phyloP scores from a whole-genome alignment of 2,797 vertebrate genomes.

The Numenius phaeopus region DNA sequence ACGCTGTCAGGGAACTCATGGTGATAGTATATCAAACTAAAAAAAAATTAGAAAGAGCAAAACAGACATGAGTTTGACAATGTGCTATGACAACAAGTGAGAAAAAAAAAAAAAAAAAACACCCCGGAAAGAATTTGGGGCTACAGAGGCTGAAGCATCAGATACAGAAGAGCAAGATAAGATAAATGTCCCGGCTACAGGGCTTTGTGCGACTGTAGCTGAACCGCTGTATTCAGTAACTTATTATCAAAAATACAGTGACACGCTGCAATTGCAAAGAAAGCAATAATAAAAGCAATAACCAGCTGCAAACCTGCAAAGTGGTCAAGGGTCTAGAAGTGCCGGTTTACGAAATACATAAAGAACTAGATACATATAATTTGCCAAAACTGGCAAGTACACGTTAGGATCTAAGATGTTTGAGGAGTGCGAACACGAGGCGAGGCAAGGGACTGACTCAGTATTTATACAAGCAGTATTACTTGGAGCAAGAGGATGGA shows the following conservation, averaged over 20 bases:
- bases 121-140: constrained; percentile 52
- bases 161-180: constrained; percentile 34
- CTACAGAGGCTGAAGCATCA: constrained; percentile 72
- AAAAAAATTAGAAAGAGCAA: constrained; percentile 63
- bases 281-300: constrained; percentile 36
- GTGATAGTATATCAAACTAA: constrained; percentile 66
- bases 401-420: constrained; percentile 53
- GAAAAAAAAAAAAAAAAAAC: not conserved
- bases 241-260: constrained; percentile 39
- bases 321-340: constrained; percentile 58
- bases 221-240: constrained; percentile 22
- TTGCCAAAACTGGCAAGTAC: constrained; percentile 67
- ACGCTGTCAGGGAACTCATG: constrained; percentile 66
- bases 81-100: constrained; percentile 60
- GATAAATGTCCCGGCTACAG: constrained; percentile 55
- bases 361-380: constrained; percentile 66
- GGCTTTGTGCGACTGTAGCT: constrained; percentile 8
- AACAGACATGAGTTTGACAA: constrained; percentile 73
- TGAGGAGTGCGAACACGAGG: constrained; percentile 65
- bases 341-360: constrained; percentile 8
- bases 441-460: constrained; percentile 68
- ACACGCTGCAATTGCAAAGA: constrained; percentile 11
- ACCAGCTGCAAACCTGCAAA: constrained; percentile 49
- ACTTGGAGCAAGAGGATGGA: constrained; percentile 68
- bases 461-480: constrained; percentile 68